These are phyloP conservation scores for Habropoda laboriosa DNA, from an alignment of 1,140 invertebrate species.

Conservation along the genomic window DNA sequence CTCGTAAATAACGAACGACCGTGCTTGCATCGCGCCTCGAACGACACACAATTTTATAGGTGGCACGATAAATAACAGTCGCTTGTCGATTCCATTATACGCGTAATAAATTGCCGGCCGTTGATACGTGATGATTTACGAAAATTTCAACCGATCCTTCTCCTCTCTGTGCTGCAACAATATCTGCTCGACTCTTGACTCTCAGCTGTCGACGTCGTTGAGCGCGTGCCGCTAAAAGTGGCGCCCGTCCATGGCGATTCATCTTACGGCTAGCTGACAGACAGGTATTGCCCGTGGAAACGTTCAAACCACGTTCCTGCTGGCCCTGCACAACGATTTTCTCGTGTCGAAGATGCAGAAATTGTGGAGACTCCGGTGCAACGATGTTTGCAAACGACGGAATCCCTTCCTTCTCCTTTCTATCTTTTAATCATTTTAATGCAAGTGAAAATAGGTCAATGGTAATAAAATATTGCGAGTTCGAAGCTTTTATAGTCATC, in stretches of 20 bases:
- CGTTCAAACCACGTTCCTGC: neutral
- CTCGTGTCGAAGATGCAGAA: neutral
- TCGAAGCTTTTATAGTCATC: no score
- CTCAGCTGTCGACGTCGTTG: neutral
- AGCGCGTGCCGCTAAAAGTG: constrained; percentile 16
- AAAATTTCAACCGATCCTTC: neutral
- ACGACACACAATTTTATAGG: constrained; percentile 43
- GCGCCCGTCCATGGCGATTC: constrained; percentile 36
- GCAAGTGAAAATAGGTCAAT: no score
- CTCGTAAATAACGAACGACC: constrained; percentile 36
- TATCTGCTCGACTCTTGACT: constrained; percentile 16
- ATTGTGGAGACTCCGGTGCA: neutral
- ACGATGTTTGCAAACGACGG: no score
- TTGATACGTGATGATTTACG: constrained; percentile 35
- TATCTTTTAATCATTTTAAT: no score
- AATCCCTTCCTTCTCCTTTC: no score
- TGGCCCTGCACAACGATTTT: constrained; percentile 3
- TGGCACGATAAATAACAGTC: constrained; percentile 40
- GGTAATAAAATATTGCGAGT: no score
- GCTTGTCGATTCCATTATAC: constrained; percentile 45
- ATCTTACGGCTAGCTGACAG: constrained; percentile 48
- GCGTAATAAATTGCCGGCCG: constrained; percentile 3
- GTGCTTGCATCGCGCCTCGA: neutral
- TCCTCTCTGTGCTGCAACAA: neutral
- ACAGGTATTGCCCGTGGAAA: constrained; percentile 35